Evolutionary conservation across 2,888 invertebrate species (phyloP).

Genomic region (Hydropsyche betteni): DNA sequence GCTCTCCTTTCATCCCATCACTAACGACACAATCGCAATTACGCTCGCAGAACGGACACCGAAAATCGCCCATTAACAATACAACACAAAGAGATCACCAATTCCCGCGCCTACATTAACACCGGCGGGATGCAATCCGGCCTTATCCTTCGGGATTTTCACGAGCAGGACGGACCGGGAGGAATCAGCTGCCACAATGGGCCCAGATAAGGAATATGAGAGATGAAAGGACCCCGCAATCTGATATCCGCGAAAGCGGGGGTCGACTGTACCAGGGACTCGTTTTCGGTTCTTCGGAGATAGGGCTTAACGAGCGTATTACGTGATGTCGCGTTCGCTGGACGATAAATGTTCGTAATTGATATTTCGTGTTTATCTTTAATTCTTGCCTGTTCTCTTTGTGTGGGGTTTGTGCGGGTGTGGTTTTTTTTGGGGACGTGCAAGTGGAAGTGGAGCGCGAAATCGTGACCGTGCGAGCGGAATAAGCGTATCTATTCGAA

Average conservation of each 20-base stretch:
- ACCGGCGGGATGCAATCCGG: conserved; percentile 19
- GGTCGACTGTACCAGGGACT: not conserved
- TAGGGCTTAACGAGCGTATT: conserved; percentile 26
- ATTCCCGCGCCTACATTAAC: conserved; percentile 6
- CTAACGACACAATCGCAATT: too few relatives aligned
- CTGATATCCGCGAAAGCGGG: conserved; percentile 6
- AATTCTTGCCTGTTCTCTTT: too few relatives aligned
- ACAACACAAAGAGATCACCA: too few relatives aligned
- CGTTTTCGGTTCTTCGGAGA: conserved; percentile 25
- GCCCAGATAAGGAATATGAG: conserved; percentile 34
- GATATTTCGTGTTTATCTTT: conserved; percentile 12
- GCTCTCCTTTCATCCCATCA: too few relatives aligned
- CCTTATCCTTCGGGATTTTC: not conserved
- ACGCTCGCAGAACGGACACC: too few relatives aligned
- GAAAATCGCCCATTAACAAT: too few relatives aligned
- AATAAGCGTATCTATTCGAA: too few relatives aligned
- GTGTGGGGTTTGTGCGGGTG: too few relatives aligned
- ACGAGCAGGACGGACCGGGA: not conserved
- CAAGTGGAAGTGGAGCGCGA: too few relatives aligned
- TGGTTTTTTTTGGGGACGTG: too few relatives aligned
- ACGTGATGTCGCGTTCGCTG: conserved; percentile 14
- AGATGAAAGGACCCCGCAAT: conserved; percentile 36
- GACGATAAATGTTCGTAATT: conserved; percentile 17
- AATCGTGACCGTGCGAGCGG: too few relatives aligned
- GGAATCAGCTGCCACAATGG: conserved; percentile 3